These are phyloP conservation scores for Noctua fimbriata DNA, from an alignment of 2,888 invertebrate genomes.

Conservation along the genomic window DNA sequence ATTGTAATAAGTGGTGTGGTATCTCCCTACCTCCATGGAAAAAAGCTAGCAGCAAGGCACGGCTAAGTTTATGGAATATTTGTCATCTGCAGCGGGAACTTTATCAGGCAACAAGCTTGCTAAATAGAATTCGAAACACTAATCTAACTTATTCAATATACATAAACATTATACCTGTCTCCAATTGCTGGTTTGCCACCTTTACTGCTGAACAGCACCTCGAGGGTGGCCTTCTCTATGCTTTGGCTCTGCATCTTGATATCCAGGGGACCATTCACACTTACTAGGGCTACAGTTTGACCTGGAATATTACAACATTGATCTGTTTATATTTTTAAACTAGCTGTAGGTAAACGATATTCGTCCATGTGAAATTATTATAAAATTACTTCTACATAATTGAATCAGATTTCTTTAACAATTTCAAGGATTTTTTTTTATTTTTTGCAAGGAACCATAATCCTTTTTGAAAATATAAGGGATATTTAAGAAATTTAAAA, in stretches of 20 bases:
- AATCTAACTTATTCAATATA: neutral
- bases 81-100: neutral
- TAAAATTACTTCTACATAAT: too few species aligned
- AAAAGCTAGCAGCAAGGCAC: neutral
- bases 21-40: neutral
- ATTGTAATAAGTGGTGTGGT: neutral
- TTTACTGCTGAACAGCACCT: conserved; percentile 94
- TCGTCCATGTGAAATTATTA: too few species aligned
- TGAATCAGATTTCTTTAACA: too few species aligned
- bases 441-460: too few species aligned
- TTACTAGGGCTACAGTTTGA: conserved; percentile 93
- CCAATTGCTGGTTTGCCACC: conserved; percentile 92
- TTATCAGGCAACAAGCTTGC: neutral
- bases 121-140: neutral
- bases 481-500: too few species aligned
- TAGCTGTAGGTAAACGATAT: too few species aligned
- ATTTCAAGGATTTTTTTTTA: too few species aligned
- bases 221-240: conserved; percentile 94
- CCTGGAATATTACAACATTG: conserved; percentile 88
- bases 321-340: neutral
- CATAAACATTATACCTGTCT: conserved; percentile 77
- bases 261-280: conserved; percentile 96
- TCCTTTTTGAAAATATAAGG: too few species aligned
- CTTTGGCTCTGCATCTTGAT: conserved; percentile 93
- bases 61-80: neutral